Evolutionary conservation across 2,113 vertebrate genomes (phyloP).

Genomic region (Archilochus colubris): DNA sequence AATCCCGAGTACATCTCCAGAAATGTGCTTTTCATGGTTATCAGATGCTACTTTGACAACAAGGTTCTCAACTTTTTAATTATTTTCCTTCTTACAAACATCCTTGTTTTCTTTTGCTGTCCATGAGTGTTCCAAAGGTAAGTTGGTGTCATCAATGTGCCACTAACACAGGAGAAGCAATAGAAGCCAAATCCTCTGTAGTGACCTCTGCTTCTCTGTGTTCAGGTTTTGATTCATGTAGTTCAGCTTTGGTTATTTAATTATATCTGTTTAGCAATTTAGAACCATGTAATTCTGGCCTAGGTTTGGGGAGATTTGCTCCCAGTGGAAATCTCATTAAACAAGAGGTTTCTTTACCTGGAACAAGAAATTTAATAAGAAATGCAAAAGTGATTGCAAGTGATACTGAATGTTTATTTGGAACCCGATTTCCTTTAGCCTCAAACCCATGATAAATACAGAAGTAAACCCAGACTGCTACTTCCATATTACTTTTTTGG

Average conservation of each 20-base stretch:
- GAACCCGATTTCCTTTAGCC: neutral
- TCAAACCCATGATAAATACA: neutral
- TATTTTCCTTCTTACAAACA: neutral
- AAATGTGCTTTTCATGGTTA: neutral
- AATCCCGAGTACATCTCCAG: neutral
- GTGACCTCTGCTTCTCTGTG: neutral
- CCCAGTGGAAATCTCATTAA: neutral
- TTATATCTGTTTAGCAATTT: neutral
- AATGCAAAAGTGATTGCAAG: neutral
- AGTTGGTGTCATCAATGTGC: neutral
- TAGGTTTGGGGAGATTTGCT: neutral
- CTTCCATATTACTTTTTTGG: neutral
- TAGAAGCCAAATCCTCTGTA: neutral
- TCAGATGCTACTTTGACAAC: neutral
- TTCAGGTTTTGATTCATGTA: neutral
- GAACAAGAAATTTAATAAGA: neutral
- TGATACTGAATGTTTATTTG: neutral
- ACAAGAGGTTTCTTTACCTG: neutral
- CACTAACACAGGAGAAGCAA: neutral
- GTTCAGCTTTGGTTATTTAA: neutral
- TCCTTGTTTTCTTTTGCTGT: neutral
- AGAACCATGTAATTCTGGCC: neutral
- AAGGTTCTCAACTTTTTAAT: neutral
- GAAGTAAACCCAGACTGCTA: neutral
- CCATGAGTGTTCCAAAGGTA: neutral